Percentiles rank a stretch among this genome's conserved stretches.
Conservation (phyloP, 2,797 vertebrate genomes). For the Pipistrellus pipistrellus region DNA sequence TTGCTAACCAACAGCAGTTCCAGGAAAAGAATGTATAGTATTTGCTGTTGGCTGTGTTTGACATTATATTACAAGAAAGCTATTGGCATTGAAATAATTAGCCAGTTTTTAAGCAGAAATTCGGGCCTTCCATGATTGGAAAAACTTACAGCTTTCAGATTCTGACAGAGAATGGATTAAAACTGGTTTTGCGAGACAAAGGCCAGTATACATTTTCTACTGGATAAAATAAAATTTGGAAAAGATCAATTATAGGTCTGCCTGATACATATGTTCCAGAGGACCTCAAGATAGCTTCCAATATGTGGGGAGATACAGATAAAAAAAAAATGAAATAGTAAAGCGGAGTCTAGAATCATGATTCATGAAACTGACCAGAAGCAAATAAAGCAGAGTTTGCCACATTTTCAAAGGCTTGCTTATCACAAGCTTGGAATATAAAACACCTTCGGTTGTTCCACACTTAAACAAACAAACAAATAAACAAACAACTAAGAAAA, state of each 20-base stretch:
- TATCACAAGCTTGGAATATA: background rate
- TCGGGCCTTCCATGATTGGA: background rate
- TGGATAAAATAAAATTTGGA: background rate
- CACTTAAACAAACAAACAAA: slow-evolving; percentile 16
- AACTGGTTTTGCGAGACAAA: slow-evolving; percentile 36
- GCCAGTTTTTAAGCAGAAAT: background rate
- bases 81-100: background rate
- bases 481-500: background rate
- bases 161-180: slow-evolving; percentile 13
- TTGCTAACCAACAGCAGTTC: background rate
- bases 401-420: slow-evolving; percentile 13
- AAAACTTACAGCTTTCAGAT: background rate
- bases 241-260: background rate
- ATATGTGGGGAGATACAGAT: background rate
- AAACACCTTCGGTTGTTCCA: background rate
- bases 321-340: background rate
- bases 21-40: background rate
- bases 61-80: background rate
- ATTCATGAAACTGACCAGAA: background rate
- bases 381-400: background rate
- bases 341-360: background rate
- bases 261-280: background rate
- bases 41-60: background rate
- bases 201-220: background rate
- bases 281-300: background rate